Evolutionary conservation across 2,888 invertebrate genomes (phyloP), one percentile per base, ranked within the genome.

Genomic region (Diadegma fenestrale): DNA sequence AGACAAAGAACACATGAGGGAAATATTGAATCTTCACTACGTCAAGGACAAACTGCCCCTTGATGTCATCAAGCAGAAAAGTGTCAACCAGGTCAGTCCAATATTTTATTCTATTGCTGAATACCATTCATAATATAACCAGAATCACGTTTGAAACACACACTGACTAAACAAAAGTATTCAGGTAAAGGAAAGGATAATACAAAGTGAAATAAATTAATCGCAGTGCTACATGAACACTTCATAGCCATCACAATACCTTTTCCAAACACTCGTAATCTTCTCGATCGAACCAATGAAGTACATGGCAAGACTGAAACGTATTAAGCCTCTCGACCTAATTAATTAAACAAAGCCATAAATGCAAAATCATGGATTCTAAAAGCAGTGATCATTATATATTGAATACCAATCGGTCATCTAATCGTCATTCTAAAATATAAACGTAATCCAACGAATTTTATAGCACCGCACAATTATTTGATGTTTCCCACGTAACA

Each of bases 11-110:
- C 96, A 96, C 88, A 95, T 98, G 91, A 95, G 95, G 87, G 97
- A 98, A 86, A 97, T 98, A 89, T 94, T 98, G 75, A 96, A 96
- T 90, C 95, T 98, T 92, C 98, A 98, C 94, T 95, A 98, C 88
- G 97, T 98, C 22, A 96, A 96, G 86, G 97, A 97, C 89, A 95
- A 96, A 83, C 94, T 98, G 68, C 97, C 97, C 17, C 95, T 97
- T 89, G 97, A 97, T 80, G 95, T 96, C 86, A 97, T 98, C 82
- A 95, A 96, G 80, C 95, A 96, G 88, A 96, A 96, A 91, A 97
- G 96, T 91, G 95, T 95, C 90, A 96, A 95, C 91, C 95, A 96
- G 95, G 97, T 97, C 94, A 94, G 94, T 89, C 69, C 37, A 82
- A 82, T n/a, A 51, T 37, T 43, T 48, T 14, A 0, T 14, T 30